Base-by-base conservation (phyloP, 2,888 invertebrate genomes). In the Plagiodera versicolora region DNA sequence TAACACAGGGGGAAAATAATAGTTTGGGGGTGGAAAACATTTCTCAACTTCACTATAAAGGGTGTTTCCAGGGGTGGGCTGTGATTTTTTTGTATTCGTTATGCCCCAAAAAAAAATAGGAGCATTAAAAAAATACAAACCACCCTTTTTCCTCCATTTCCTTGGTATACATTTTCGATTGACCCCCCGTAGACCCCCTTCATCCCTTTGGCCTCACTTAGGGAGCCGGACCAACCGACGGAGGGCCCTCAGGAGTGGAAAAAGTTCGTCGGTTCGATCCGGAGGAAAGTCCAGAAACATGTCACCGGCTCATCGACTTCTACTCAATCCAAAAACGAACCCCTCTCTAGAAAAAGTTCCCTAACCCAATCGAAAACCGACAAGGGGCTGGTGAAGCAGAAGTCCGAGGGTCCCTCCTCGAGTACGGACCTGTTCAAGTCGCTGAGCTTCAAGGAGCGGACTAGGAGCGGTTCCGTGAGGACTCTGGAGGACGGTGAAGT, bases 221-320 rank as follows among this genome's bases (percentile, higher is more conserved):
- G 70, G 52, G 74, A 74, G 60, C 60, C 68, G 45, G 61, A 64
- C 54, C 67, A 66, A 57, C 45, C 68, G 63, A 62, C 67, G 52
- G 70, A 70, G 61, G 71, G 69, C 59, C 61, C 63, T 56, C 77
- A 79, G 70, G 81, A 81, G 77, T 81, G 81, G 81, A 73, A 77
- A 56, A 77, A 75, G 67, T 75, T 81, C 68, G 81, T 81, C 59
- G 81, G 81, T 50, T 81, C 81, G 24, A 80, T 81, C 63, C 75
- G 80, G 58, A 74, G 81, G 30, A 79, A 80, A 64, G 81, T 81
- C 55, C 80, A 81, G 67, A 74, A 80, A 61, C 79, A 79, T 76
- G 77, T 76, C 51, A 75, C 79, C 14, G 65, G 67, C 39, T 51
- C 57, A 28, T 61, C 64, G 20, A 44, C 64, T 16, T 51, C 61